Evolutionary conservation across 2,888 invertebrate species (phyloP), one percentile per base, ranked within the genome.

Genomic region (Linyphia triangularis): DNA sequence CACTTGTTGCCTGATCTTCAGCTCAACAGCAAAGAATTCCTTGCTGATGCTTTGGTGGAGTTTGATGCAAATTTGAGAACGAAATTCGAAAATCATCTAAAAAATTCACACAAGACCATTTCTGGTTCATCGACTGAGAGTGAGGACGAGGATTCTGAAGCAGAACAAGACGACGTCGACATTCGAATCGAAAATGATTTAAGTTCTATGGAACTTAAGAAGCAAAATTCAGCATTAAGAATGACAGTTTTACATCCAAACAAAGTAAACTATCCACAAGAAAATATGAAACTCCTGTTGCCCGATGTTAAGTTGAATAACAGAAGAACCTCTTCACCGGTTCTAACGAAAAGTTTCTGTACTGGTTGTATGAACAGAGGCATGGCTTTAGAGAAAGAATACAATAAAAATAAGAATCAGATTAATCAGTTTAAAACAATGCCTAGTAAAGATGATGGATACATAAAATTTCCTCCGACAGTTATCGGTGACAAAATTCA

Each of bases 31-130:
- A 75, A 40, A 7, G 70, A 81, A 16, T 16, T 24, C 6, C 5
- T 57, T 0, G 33, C 10, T 10, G 63, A 86, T n/a, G 67, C 65
- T 2, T 0, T 6, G 9, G 19, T 30, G 9, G 86, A 86, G n/a
- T 86, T 75, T 26, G 86, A 86, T 13, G 13, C 40, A 24, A 16
- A 67, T 16, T 19, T 86, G 26, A 16, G 22, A n/a, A 4, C 19
- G 28, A 86, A 81, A 51, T 81, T 86, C 67, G 75, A 86, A 16
- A 75, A 86, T 24, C 86, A 86, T n/a, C n/a, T 86, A 1, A 69
- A 86, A 7, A 67, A 81, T 16, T 73, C 86, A 3, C 86, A 86
- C 40, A n/a, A 3, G 5, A 7, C 30, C 0, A n/a, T 81, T n/a
- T 81, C 81, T 2, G 72, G 81, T 5, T 59, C 73, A 2, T 70